phyloP scores from a whole-genome alignment of 1,140 invertebrate species.

The Varroa destructor region DNA sequence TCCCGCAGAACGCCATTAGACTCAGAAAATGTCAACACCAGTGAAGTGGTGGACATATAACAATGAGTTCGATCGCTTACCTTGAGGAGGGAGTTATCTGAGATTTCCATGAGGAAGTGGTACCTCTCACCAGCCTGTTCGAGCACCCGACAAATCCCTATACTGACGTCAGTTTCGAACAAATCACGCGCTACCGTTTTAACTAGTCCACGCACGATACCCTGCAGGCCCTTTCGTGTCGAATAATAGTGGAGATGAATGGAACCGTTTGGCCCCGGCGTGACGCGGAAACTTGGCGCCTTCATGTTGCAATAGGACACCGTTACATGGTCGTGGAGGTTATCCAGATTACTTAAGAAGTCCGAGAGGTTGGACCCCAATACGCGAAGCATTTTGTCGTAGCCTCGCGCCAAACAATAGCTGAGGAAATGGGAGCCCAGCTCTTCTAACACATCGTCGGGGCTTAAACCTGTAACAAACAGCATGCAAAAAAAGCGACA shows the following conservation, averaged over 20 bases:
- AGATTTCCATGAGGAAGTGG: slow-evolving; percentile 27
- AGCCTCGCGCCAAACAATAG: slow-evolving; percentile 37
- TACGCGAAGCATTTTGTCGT: slow-evolving; percentile 58
- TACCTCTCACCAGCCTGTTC: slow-evolving; percentile 21
- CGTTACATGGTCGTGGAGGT: slow-evolving; percentile 57
- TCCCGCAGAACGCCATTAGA: not conserved
- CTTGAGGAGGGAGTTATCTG: slow-evolving; percentile 26
- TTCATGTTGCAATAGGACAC: slow-evolving; percentile 38
- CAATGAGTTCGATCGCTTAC: not conserved
- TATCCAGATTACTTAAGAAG: slow-evolving; percentile 70
- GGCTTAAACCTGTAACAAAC: slow-evolving; percentile 34
- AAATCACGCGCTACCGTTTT: slow-evolving; percentile 38
- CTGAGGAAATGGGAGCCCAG: slow-evolving; percentile 41
- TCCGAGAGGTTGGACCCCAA: slow-evolving; percentile 63
- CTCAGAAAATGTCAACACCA: not conserved
- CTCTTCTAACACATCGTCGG: slow-evolving; percentile 38
- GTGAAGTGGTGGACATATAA: not conserved
- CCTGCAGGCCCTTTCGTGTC: slow-evolving; percentile 39
- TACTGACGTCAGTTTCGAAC: slow-evolving; percentile 40
- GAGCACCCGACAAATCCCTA: slow-evolving; percentile 24
- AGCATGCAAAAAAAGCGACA: not conserved
- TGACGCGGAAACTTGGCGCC: slow-evolving; percentile 43
- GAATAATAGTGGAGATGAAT: slow-evolving; percentile 42
- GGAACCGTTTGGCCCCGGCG: slow-evolving; percentile 37
- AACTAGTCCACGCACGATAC: slow-evolving; percentile 40